Conservation (phyloP, 2,888 invertebrate species). For the Heliconius erato region DNA sequence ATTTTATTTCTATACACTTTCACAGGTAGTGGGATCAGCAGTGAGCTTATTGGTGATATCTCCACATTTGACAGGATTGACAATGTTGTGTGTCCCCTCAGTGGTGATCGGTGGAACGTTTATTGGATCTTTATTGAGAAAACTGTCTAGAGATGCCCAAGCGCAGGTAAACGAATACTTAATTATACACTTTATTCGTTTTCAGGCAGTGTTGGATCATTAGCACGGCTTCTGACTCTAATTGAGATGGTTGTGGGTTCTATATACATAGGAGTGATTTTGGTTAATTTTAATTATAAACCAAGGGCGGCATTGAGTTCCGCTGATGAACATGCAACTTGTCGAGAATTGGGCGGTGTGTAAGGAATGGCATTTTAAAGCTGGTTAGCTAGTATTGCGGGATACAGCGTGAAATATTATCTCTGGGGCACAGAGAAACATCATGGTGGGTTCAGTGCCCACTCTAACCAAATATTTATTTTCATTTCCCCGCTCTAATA, state of each 20-base stretch:
- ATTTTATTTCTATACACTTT: background rate
- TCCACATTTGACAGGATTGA: slow-evolving; percentile 94
- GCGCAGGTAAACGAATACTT: slow-evolving; percentile 87
- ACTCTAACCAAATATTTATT: too few species aligned
- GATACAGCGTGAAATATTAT: too few species aligned
- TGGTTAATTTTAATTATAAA: background rate
- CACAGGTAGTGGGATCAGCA: slow-evolving; percentile 88
- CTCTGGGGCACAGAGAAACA: too few species aligned
- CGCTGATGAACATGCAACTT: background rate
- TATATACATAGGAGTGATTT: background rate
- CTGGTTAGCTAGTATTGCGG: too few species aligned
- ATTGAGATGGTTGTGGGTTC: background rate
- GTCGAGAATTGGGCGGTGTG: too few species aligned
- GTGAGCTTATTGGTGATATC: slow-evolving; percentile 94
- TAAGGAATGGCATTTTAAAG: too few species aligned
- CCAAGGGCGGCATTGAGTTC: background rate
- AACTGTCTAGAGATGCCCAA: slow-evolving; percentile 92
- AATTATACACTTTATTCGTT: too few species aligned
- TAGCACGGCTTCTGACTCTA: background rate
- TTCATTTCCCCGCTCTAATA: too few species aligned
- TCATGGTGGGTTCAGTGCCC: too few species aligned
- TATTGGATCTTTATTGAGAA: slow-evolving; percentile 91
- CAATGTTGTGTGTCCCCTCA: slow-evolving; percentile 93
- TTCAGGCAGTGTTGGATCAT: background rate
- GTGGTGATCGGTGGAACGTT: slow-evolving; percentile 94